phyloP scores from a whole-genome alignment of 2,113 vertebrate genomes.

The Hypomesus transpacificus region DNA sequence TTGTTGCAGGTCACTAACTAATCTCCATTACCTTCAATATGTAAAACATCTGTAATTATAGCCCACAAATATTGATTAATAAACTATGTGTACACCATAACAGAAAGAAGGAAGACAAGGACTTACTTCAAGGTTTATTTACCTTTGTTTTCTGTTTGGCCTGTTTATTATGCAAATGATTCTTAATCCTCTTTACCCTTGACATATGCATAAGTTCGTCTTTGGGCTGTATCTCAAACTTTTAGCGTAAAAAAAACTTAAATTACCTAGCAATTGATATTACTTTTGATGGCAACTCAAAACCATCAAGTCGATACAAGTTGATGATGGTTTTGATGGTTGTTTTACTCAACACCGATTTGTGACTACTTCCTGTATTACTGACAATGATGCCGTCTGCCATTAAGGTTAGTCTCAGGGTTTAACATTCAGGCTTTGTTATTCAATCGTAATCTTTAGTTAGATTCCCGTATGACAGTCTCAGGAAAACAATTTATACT shows the following conservation, averaged over 20 bases:
- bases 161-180: constrained; percentile 66
- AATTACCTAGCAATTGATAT: constrained; percentile 13
- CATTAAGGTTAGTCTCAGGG: constrained; percentile 1
- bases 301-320: neutral
- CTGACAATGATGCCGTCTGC: neutral
- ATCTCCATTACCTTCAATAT: constrained; percentile 86
- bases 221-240: constrained; percentile 36
- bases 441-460: constrained; percentile 8
- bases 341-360: neutral
- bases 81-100: constrained; percentile 79
- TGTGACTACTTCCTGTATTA: neutral
- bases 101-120: constrained; percentile 69
- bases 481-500: neutral
- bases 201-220: constrained; percentile 40
- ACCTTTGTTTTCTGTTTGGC: constrained; percentile 53
- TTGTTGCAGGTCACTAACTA: constrained; percentile 90
- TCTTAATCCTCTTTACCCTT: constrained; percentile 65
- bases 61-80: constrained; percentile 94
- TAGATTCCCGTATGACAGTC: constrained; percentile 6
- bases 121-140: constrained; percentile 71
- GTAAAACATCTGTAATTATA: constrained; percentile 86
- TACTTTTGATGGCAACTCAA: constrained; percentile 14
- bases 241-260: constrained; percentile 50
- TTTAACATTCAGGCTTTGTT: constrained; percentile 33
- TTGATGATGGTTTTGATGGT: no score